Conservation (phyloP, 2,888 invertebrate genomes). For the Dasypogon diadema region DNA sequence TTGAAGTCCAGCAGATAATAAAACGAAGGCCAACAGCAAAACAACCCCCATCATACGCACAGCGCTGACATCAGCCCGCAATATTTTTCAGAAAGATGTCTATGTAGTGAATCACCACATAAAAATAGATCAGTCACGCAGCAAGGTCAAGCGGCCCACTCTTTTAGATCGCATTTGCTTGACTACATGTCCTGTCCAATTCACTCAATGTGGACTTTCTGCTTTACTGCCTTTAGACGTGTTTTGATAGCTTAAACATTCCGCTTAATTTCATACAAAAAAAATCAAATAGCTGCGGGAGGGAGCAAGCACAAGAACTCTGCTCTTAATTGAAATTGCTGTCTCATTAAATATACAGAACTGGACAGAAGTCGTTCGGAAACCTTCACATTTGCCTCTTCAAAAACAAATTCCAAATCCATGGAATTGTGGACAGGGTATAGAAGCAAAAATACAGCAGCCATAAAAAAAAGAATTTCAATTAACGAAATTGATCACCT, state of each 20-base stretch:
- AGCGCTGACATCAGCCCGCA: background rate
- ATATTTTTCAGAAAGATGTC: background rate
- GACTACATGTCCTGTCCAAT: background rate
- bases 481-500: conserved; percentile 53
- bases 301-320: background rate
- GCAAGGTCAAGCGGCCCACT: conserved; percentile 1
- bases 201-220: background rate
- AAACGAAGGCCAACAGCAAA: background rate
- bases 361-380: conserved; percentile 15
- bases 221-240: conserved; percentile 10
- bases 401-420: background rate
- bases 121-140: conserved; percentile 19
- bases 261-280: conserved; percentile 7
- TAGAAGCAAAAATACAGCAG: background rate
- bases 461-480: conserved; percentile 45
- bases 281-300: background rate
- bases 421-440: background rate
- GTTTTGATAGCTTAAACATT: conserved; percentile 8
- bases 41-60: background rate
- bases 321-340: conserved; percentile 42
- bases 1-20: background rate
- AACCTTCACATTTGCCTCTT: background rate
- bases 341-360: conserved; percentile 42
- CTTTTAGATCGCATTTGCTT: background rate
- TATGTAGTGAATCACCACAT: background rate